Base-by-base conservation (phyloP, 2,113 vertebrate genomes). In the Atractosteus spatula region DNA sequence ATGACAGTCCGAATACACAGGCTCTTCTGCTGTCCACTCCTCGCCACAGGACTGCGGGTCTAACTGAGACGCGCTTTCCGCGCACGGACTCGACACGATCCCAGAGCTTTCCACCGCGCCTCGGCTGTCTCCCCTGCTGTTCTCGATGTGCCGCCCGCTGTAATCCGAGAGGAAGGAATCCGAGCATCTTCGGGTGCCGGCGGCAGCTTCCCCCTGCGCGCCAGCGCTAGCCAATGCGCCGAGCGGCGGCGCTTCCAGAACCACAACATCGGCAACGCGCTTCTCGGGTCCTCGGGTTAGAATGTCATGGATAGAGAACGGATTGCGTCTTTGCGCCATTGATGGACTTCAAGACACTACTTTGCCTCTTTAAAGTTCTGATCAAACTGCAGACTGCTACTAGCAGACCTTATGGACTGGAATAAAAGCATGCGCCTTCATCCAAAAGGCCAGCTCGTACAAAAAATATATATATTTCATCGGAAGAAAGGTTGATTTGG, bases 291-390 rank as follows among this genome's bases (percentile, higher is more conserved):
- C 76, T 75, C 76, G 67, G n/a, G 81, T 89, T 29, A 94, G 84
- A 59, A 94, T 94, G 71, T 90, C 85, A 73, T 88, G 81, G 71
- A 94, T 92, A 0, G 85, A 89, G 77, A 94, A 94, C 4, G 88
- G 82, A 51, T 86, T 90, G 71, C 82, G 83, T 69, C 77, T 85
- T 66, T 82, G 80, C 47, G 89, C 86, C 91, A 93, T 92, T 76
- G 47, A 54, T 12, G 43, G 43, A 12, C 13, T 55, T 69, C 12
- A 6, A 56, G 41, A 59, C 3, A 3, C 14, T 8, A 3, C 42
- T 66, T 13, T 29, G 42, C 41, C 47, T 54, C n/a, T 78, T 76
- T 68, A 69, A 70, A 72, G 72, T 76, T 29, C 13, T 16, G 57
- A 74, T 62, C 14, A 61, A 68, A 55, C 41, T 68, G n/a, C 54